A percentile compares a stretch with the other conserved stretches of the same genome.
Evolutionary conservation across 2,888 invertebrate species (phyloP).

Genomic region (Idaea biselata): DNA sequence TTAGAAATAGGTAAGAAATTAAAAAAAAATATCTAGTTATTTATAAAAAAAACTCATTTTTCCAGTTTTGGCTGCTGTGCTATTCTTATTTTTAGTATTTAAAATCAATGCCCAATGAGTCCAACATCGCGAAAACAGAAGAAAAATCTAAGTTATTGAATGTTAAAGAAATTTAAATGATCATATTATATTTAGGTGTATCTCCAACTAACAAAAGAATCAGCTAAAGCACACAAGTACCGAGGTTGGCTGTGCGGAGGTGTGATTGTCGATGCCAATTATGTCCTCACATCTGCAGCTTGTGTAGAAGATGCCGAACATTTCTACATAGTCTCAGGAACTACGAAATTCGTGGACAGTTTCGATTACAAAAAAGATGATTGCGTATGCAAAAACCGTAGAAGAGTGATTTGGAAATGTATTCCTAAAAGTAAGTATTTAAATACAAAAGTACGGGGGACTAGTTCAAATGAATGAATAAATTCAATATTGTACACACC

Average conservation of each 20-base stretch:
- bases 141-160: too few relatives aligned
- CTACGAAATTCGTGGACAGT: constrained; percentile 66
- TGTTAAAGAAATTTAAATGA: too few relatives aligned
- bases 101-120: too few relatives aligned
- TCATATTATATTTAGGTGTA: constrained; percentile 54
- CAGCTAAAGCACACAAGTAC: constrained; percentile 71
- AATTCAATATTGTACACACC: too few relatives aligned
- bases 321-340: constrained; percentile 71
- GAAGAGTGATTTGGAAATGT: constrained; percentile 73
- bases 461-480: background rate
- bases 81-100: too few relatives aligned
- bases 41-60: too few relatives aligned
- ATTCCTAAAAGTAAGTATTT: constrained; percentile 68
- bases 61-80: too few relatives aligned
- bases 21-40: too few relatives aligned
- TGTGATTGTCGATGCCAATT: constrained; percentile 59
- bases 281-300: constrained; percentile 71
- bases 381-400: constrained; percentile 65
- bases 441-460: background rate
- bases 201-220: constrained; percentile 68
- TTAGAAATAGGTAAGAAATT: too few relatives aligned
- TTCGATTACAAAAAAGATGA: constrained; percentile 63
- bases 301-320: constrained; percentile 73
- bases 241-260: constrained; percentile 73
- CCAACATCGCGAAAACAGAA: too few relatives aligned